Evolutionary conservation across 2,888 invertebrate species (phyloP).

Genomic region (Mythimna ferrago): DNA sequence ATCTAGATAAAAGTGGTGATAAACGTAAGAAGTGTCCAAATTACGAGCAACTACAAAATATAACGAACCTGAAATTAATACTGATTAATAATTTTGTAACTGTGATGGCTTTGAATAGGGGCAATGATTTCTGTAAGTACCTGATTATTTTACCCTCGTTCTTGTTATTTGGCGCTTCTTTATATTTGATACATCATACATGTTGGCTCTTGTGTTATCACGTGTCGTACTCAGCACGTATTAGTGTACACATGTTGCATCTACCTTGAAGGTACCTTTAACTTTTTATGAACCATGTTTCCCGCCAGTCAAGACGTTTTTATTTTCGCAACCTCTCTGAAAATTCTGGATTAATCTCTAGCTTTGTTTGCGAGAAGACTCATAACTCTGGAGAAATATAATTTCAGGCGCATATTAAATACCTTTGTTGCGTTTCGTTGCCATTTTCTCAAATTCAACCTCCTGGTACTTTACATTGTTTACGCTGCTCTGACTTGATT

Average conservation of each 20-base stretch:
- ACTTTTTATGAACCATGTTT: slow-evolving; percentile 43
- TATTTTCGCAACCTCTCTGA: slow-evolving; percentile 40
- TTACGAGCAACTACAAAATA: slow-evolving; percentile 25
- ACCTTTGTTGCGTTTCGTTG: slow-evolving; percentile 21
- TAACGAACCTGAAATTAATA: slow-evolving; percentile 16
- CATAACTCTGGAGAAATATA: slow-evolving; percentile 47
- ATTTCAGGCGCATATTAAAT: slow-evolving; percentile 58
- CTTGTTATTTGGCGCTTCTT: slow-evolving; percentile 4
- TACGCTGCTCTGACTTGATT: slow-evolving; percentile 11
- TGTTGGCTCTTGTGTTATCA: slow-evolving; percentile 10
- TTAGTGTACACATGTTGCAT: slow-evolving; percentile 17
- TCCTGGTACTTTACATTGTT: slow-evolving; percentile 15
- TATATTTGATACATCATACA: slow-evolving; percentile 6
- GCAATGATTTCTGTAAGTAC: slow-evolving; percentile 88
- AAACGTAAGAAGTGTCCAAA: slow-evolving; percentile 54
- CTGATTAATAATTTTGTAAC: slow-evolving; percentile 54
- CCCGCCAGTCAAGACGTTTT: slow-evolving; percentile 36
- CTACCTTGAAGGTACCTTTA: neutral
- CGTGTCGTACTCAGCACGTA: slow-evolving; percentile 3
- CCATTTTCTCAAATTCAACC: slow-evolving; percentile 20
- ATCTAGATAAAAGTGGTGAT: slow-evolving; percentile 56
- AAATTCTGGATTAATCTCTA: slow-evolving; percentile 53
- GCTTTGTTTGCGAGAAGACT: slow-evolving; percentile 41
- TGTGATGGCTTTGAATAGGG: slow-evolving; percentile 71
- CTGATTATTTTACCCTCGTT: neutral